Base-by-base conservation (phyloP, 2,888 invertebrate genomes). In the Morpho deidamia region DNA sequence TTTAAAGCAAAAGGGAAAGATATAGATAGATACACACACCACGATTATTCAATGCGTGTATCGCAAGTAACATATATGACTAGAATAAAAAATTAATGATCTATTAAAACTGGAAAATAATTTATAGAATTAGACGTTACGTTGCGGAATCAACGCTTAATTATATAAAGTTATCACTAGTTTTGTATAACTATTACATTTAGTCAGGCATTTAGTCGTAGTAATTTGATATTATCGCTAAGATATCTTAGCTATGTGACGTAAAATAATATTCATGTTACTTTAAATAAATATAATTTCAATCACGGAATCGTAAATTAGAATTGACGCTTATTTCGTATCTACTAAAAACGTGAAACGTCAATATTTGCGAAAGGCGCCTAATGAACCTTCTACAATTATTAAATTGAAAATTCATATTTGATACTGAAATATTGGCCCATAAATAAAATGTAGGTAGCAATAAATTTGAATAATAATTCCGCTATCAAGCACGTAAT, bases 341-440 rank as follows among this genome's bases (percentile, higher is more conserved):
- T 45, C 52, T 58, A 5, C 61, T 39, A 11, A 40, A 59, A 60
- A 63, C 63, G 63, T 48, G 58, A 61, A 64, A 58, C 56, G 63
- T 61, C 63, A 68, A 65, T 57, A 66, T 63, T 67, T 65, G 51
- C 60, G 44, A 59, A 68, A 66, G 61, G 61, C 64, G 60, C 55
- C 62, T 69, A 69, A 69, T 69, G 67, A 69, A 69, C 64, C 64
- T 60, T 60, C 64, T 61, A 58, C 64, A 68, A 70, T 69, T 67
- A 68, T 67, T 65, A 65, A 66, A 65, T 66, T 61, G 55, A 49
- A 55, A 64, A 58, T 60, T 59, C 53, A 48, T 47, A 53, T 55
- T 59, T 59, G 51, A 59, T 56, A 59, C 48, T 56, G 51, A 45
- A 55, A 55, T 55, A 55, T 56, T 40, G 44, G 41, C 42, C 39